These are phyloP conservation scores for Ladona fulva DNA, from an alignment of 1,140 invertebrate species.

Conservation along the genomic window DNA sequence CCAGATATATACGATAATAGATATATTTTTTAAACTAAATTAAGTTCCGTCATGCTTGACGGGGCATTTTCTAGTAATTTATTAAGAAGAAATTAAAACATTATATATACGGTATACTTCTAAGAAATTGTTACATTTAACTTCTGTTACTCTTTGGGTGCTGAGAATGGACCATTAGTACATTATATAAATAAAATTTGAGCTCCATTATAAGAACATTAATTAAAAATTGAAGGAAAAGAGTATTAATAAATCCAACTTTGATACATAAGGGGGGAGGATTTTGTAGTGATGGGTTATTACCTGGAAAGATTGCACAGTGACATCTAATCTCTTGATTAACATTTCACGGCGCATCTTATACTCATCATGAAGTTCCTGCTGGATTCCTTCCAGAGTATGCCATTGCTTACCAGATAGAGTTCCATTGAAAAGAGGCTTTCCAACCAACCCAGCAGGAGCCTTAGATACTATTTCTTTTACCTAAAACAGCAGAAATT, in stretches of 20 bases:
- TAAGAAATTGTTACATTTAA: too few relatives aligned
- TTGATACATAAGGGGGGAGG: conserved; percentile 18
- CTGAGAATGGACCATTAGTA: too few relatives aligned
- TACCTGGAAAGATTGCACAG: conserved; percentile 84
- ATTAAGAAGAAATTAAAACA: too few relatives aligned
- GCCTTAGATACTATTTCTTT: conserved; percentile 57
- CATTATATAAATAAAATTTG: too few relatives aligned
- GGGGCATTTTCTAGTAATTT: too few relatives aligned
- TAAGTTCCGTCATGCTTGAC: too few relatives aligned
- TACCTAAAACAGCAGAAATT: conserved; percentile 36
- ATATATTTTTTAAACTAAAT: too few relatives aligned
- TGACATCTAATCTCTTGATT: conserved; percentile 84
- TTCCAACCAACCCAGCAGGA: conserved; percentile 51
- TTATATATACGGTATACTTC: too few relatives aligned
- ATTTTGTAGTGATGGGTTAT: conserved; percentile 22
- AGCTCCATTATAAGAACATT: too few relatives aligned
- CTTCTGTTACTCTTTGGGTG: too few relatives aligned
- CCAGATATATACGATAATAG: too few relatives aligned
- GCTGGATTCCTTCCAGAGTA: conserved; percentile 54
- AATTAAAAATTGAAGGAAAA: neutral
- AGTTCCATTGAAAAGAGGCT: conserved; percentile 64
- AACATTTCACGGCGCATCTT: conserved; percentile 75
- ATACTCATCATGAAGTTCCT: conserved; percentile 72
- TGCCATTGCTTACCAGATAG: conserved; percentile 77
- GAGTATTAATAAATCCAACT: too few relatives aligned